Evolutionary conservation across 37 sponge, comb jelly and placozoan species (phyloP), one percentile per base, ranked within the genome.

Genomic region (Spongia lamella): DNA sequence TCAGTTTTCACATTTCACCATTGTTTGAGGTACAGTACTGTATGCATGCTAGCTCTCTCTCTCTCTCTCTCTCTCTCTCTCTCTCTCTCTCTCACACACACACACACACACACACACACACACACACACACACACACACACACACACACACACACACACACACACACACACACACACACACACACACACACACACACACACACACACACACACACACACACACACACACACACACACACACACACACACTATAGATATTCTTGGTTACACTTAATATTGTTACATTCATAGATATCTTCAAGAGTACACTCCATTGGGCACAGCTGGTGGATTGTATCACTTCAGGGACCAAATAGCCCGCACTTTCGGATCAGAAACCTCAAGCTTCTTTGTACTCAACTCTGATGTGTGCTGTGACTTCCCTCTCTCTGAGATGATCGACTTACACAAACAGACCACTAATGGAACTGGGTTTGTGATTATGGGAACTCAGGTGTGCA

Each of bases 371-470:
- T 43, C 47, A 13, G 79, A 84, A n/a, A 88, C 96, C 33, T 43
- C 67, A 1, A 77, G 73, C 53, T 87, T 98, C 84, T 95, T 98
- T 78, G 96, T 98, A 7, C 70, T 94, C 72, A 88, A 98, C 63
- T 91, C 88, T 38, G 99, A 98, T 51, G 93, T 98, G 47, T 95
- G 95, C 79, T 95, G 93, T 73, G 83, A 94, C 58, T 95, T 98
- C 37, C 99, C 99, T 6, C 81, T 98, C 4, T 57, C 72, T 27
- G 96, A 92, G 57, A 92, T 98, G 96, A 79, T 82, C 38, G 62
- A 58, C 27, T 83, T 79, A 32, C 90, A 94, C 25, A 6, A 56
- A 16, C 43, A 83, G 39, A 73, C 66, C 34, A 68, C 79, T 38
- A 55, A 26, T 15, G 79, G 38, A 5, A 66, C 37, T 0, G 79